Evolutionary conservation across 2,113 vertebrate genomes (phyloP).

Genomic region (Corythornis cristatus): DNA sequence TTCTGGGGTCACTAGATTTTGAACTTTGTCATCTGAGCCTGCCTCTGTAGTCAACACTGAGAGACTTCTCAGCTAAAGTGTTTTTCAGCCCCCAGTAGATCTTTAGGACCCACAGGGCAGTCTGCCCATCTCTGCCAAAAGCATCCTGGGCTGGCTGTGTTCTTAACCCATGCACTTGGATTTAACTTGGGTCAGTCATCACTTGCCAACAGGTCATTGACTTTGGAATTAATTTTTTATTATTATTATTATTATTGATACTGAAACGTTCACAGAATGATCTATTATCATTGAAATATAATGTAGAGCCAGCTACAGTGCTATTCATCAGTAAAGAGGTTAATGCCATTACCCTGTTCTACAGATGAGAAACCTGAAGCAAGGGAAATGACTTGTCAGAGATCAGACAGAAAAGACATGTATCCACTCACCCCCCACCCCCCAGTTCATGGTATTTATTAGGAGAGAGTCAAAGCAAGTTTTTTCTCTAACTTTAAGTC

Average conservation of each 20-base stretch:
- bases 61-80: not conserved
- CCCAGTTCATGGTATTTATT: accelerated
- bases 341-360: not conserved
- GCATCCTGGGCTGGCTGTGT: not conserved
- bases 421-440: not conserved
- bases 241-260: not conserved
- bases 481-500: not conserved
- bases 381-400: not conserved
- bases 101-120: not conserved
- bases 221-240: not conserved
- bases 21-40: not conserved
- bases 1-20: not conserved
- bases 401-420: not conserved
- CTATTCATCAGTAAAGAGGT: not conserved
- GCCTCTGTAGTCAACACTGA: not conserved
- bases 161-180: not conserved
- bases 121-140: not conserved
- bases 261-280: not conserved
- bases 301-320: not conserved
- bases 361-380: not conserved
- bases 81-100: not conserved
- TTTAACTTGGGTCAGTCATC: not conserved
- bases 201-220: not conserved
- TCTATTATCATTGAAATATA: not conserved
- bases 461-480: not conserved